phyloP scores from a whole-genome alignment of 2,113 vertebrate species.

The Piprites chloris region DNA sequence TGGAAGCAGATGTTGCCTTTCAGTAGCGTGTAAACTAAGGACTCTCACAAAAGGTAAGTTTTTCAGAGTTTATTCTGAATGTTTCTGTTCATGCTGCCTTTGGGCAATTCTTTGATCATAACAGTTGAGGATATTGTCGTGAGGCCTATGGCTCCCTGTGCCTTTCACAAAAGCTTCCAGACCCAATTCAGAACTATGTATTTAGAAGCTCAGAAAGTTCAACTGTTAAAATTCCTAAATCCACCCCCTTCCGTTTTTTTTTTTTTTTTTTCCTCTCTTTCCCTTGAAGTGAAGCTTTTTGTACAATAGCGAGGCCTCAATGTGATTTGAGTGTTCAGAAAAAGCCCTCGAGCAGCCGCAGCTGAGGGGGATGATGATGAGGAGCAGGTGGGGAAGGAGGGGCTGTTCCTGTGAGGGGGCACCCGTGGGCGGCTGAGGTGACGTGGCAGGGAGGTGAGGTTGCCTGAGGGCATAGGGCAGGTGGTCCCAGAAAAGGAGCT shows the following conservation, averaged over 20 bases:
- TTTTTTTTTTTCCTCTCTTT: neutral
- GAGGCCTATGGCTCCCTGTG: neutral
- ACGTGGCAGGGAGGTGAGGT: accelerated
- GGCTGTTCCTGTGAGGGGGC: accelerated
- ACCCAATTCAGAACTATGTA: accelerated
- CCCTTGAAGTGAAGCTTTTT: neutral
- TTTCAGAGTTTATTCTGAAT: neutral
- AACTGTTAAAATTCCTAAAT: neutral
- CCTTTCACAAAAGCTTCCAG: neutral
- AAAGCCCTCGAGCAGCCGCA: accelerated
- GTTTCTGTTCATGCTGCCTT: neutral
- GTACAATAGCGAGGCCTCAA: neutral
- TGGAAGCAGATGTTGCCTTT: neutral
- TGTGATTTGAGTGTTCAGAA: accelerated
- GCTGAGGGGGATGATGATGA: neutral
- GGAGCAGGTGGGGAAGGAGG: neutral
- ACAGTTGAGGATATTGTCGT: accelerated
- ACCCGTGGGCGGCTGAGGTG: neutral
- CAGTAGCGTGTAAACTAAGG: neutral
- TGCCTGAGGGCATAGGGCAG: accelerated
- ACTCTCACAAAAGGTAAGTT: neutral
- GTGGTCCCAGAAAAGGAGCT: accelerated
- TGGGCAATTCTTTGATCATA: neutral
- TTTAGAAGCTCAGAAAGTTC: neutral
- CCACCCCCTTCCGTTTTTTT: accelerated